Base-by-base conservation (phyloP, 2,113 vertebrate species). In the Miniopterus natalensis region DNA sequence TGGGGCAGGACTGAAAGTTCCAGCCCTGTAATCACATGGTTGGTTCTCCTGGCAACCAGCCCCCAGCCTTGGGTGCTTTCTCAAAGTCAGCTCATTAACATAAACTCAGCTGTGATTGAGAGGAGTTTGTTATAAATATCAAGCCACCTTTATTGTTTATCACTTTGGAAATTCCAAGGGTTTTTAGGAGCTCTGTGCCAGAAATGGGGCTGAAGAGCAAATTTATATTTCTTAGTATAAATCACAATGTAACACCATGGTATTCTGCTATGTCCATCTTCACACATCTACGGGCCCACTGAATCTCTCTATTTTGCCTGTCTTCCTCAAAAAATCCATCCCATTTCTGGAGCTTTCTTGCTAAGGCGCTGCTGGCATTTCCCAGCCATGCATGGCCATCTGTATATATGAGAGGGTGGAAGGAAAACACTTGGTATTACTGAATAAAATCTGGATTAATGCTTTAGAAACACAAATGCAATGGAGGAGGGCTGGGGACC, bases 291-390 rank as follows among this genome's bases (percentile, higher is more conserved):
- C 36, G 84, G 55, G 11, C 27, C 25, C 40, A 55, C 36, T 20
- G 7, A 55, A 47, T 36, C 68, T 75, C 57, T 84, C 63, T 73
- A n/a, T 57, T 79, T 85, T 81, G 25, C 29, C 81, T 79, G n/a
- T 68, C 89, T 45, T 90, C 20, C 70, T 87, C 77, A 92, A 90
- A 89, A 12, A 86, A 61, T 61, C 2, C n/a, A 40, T 25, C 63
- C 20, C 9, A 1, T 88, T 83, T 93, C 59, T 90, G 47, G 47
- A 73, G 31, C 84, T 55, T 88, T 14, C 51, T 86, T 29, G 49
- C 23, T 12, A 78, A 71, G 42, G 51, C 49, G 79, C 10, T 65
- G 6, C 75, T 61, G 36, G 65, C 31, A 42, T 90, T 87, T 90
- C 51, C 36, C 29, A 73, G 23, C 36, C 7, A 1, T 77, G 36